These are phyloP conservation scores for Liasis olivaceus DNA, from an alignment of 2,797 vertebrate species.

Conservation along the genomic window DNA sequence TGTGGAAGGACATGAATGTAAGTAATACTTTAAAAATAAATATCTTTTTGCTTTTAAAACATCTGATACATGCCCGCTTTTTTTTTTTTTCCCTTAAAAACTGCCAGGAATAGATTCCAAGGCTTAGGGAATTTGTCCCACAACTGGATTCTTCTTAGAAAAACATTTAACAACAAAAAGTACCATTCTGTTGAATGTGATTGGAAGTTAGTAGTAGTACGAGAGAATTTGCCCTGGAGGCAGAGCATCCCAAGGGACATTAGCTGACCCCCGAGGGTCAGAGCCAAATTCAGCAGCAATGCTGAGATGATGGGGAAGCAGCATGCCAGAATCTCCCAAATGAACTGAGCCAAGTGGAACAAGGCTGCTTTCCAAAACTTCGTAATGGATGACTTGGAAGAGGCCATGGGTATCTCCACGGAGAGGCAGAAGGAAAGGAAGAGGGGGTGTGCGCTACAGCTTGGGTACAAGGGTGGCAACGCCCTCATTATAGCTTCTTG, in stretches of 20 bases:
- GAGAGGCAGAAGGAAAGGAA: neutral
- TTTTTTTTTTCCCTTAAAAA: neutral
- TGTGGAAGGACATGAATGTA: neutral
- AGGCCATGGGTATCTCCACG: neutral
- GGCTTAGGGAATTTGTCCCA: neutral
- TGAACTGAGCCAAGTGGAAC: neutral
- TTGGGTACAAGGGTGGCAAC: neutral
- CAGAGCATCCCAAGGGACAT: neutral
- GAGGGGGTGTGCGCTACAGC: neutral
- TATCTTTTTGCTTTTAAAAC: neutral
- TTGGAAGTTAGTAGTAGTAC: neutral
- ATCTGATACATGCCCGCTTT: neutral
- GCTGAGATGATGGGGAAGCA: neutral
- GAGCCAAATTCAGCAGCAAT: neutral
- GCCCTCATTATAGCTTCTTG: constrained; percentile 7
- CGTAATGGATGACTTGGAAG: neutral
- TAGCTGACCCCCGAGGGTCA: neutral
- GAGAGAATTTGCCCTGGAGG: neutral
- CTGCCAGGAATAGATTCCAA: neutral
- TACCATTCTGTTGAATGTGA: neutral
- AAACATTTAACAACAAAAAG: neutral
- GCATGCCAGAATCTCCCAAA: neutral
- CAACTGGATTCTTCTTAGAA: neutral
- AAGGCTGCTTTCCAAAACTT: neutral
- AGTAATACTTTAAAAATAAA: neutral